A percentile compares a stretch with the other conserved stretches of the same genome.
phyloP scores from a whole-genome alignment of 1,140 invertebrate species.

The Tetragnatha versicolor region DNA sequence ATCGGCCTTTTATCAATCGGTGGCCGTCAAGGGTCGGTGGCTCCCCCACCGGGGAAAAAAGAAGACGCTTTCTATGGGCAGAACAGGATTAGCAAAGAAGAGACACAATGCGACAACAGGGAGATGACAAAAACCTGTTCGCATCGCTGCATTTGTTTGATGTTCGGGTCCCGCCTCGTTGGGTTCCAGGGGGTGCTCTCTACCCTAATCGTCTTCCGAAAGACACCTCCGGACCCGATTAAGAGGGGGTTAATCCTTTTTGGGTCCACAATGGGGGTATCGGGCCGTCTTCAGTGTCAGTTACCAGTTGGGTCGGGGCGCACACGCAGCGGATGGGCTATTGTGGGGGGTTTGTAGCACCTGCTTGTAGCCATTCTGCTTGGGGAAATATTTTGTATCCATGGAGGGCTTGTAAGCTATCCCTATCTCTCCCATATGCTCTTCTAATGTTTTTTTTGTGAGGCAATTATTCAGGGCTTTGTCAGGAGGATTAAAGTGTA shows the following conservation, averaged over 20 bases:
- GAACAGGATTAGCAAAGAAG: slow-evolving; percentile 34
- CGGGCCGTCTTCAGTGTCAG: background rate
- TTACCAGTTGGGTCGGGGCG: background rate
- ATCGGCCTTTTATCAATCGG: background rate
- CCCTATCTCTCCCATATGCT: no score
- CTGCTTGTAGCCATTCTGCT: background rate
- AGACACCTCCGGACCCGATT: slow-evolving; percentile 1
- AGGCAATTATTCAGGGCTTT: no score
- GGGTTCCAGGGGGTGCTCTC: background rate
- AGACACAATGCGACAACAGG: slow-evolving; percentile 28
- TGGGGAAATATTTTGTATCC: background rate
- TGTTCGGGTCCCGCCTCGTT: slow-evolving; percentile 2
- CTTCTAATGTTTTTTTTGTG: no score
- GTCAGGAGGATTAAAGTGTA: no score
- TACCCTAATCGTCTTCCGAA: background rate
- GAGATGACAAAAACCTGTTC: slow-evolving; percentile 33
- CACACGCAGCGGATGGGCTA: background rate
- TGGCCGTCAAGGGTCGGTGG: slow-evolving; percentile 7
- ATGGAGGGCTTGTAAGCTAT: background rate
- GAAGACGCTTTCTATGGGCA: background rate
- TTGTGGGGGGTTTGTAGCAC: background rate
- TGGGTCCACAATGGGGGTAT: background rate
- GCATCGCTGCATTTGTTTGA: slow-evolving; percentile 38
- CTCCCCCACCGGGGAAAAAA: slow-evolving; percentile 7
- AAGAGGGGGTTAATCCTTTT: background rate